These are phyloP conservation scores for Archocentrus centrarchus DNA, from an alignment of 2,113 vertebrate species.

Conservation along the genomic window DNA sequence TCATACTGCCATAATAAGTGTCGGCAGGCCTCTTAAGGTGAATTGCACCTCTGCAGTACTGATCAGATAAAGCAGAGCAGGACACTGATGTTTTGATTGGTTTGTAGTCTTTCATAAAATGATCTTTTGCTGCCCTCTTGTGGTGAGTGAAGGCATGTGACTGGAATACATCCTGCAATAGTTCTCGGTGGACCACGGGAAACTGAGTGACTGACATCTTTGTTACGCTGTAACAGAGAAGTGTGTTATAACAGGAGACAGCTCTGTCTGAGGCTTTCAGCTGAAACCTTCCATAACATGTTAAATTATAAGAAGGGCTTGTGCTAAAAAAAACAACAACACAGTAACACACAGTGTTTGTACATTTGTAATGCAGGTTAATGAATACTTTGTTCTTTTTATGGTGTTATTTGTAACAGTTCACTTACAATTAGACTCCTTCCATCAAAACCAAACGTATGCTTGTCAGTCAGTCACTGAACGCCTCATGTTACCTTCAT, in stretches of 20 bases:
- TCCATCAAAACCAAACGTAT: too few species aligned
- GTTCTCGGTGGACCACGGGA: background rate
- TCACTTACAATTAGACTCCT: too few species aligned
- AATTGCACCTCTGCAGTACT: background rate
- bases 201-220: background rate
- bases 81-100: background rate
- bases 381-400: background rate
- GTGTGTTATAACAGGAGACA: too few species aligned
- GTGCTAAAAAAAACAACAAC: too few species aligned
- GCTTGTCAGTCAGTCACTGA: too few species aligned
- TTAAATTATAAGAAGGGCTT: too few species aligned
- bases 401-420: too few species aligned
- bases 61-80: background rate
- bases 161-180: background rate
- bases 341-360: background rate
- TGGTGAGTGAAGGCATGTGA: slow-evolving; percentile 7
- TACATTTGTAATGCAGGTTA: background rate
- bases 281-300: too few species aligned
- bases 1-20: background rate
- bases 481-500: too few species aligned
- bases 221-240: background rate
- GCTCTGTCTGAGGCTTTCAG: background rate
- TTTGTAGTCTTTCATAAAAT: background rate
- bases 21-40: background rate
- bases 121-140: slow-evolving; percentile 63